Conservation (phyloP, 2,113 vertebrate genomes). For the Ellobius talpinus region DNA sequence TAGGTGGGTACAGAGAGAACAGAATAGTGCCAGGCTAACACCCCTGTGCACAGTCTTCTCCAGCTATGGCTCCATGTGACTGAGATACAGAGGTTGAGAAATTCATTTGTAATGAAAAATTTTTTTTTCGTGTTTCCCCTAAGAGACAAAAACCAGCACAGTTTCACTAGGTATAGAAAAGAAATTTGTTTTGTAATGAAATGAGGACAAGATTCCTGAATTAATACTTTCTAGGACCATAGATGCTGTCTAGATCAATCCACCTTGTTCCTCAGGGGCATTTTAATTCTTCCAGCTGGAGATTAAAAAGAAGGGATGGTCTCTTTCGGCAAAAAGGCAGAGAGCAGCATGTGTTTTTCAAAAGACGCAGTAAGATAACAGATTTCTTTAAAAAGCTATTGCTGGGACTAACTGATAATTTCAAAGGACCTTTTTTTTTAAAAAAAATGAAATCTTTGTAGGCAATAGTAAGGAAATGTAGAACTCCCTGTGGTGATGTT, state of each 20-base stretch:
- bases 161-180: conserved; percentile 38
- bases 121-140: not conserved
- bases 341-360: conserved; percentile 54
- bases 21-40: not conserved
- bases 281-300: conserved; percentile 60
- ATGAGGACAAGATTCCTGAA: conserved; percentile 10
- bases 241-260: not conserved
- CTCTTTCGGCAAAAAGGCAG: conserved; percentile 45
- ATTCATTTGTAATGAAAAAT: not conserved
- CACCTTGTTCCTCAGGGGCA: conserved; percentile 10
- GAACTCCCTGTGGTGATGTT: conserved; percentile 55
- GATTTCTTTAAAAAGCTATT: conserved; percentile 46
- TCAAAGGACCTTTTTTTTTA: conserved; percentile 56
- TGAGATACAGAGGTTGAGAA: not conserved
- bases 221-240: not conserved
- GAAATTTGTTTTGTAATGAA: not conserved
- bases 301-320: conserved; percentile 57
- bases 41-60: not conserved
- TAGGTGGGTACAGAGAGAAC: rapidly evolving
- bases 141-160: conserved; percentile 48
- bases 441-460: conserved; percentile 73
- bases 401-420: conserved; percentile 57
- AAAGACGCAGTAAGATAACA: conserved; percentile 63
- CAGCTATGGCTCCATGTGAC: not conserved
- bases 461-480: conserved; percentile 72